Evolutionary conservation across 2,797 vertebrate species (phyloP), one percentile per base, ranked within the genome.

Genomic region (Agapornis canus): DNA sequence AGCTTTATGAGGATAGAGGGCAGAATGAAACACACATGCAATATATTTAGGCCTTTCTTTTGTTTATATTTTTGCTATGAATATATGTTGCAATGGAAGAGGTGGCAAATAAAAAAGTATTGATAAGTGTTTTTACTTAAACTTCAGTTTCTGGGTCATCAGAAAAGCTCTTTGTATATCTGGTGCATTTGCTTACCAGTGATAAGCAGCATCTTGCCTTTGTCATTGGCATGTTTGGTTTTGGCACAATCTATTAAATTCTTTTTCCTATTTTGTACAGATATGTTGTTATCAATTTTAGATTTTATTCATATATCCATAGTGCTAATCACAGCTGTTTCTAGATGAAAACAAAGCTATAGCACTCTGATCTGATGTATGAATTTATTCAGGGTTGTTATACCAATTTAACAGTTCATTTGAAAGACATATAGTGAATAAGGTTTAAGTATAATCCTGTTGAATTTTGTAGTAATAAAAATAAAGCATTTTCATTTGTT

Each of bases 261-360:
- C 3, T 69, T 83, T 23, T 91, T 80, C 57, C 48, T 48, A 47
- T 93, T 90, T 79, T 89, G 61, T 43, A 18, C 18, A 31, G 32
- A 42, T 89, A 40, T 73, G 43, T 61, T 86, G 29, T 81, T 81
- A 89, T 13, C 10, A 48, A 45, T 94, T 86, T 70, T 83, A 76
- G 35, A 39, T 52, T 91, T 89, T 69, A 65, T 65, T 86, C 75
- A 18, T 1, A 2, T 94, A 77, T 71, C 57, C 40, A 19, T 85
- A 82, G 80, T 78, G 80, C 76, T 91, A 51, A 71, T 66, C 48
- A 52, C 65, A 96, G 63, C 70, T 82, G 61, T 79, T 89, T 92
- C 80, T 75, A 93, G 56, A 66, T 79, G 68, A 87, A 92, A 81
- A 72, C 42, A 75, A 23, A 77, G 3, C 47, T 70, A 27, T 92